These are phyloP conservation scores for Apotomis turbidana DNA, from an alignment of 2,888 invertebrate genomes.

Conservation along the genomic window DNA sequence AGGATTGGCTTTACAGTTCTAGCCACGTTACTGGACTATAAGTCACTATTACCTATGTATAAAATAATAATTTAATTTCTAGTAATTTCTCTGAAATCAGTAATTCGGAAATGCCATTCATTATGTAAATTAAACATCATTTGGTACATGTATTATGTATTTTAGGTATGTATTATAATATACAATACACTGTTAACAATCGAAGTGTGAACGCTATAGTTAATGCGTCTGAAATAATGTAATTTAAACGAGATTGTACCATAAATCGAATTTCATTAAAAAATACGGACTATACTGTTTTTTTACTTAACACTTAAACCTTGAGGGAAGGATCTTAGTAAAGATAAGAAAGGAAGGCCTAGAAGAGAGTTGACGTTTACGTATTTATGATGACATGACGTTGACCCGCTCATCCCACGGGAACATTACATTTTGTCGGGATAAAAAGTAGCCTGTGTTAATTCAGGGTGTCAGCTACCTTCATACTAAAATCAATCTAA, in stretches of 20 bases:
- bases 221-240: slow-evolving; percentile 66
- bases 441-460: too few species aligned
- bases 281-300: slow-evolving; percentile 55
- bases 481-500: too few species aligned
- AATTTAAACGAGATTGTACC: slow-evolving; percentile 72
- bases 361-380: too few species aligned
- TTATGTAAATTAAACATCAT: slow-evolving; percentile 32
- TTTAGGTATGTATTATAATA: slow-evolving; percentile 37
- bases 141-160: slow-evolving; percentile 28
- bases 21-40: slow-evolving; percentile 21
- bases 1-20: not conserved
- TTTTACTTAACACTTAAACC: slow-evolving; percentile 15
- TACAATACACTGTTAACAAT: slow-evolving; percentile 45
- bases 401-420: too few species aligned
- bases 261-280: slow-evolving; percentile 80
- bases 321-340: too few species aligned
- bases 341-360: too few species aligned
- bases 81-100: slow-evolving; percentile 23
- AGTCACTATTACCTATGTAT: slow-evolving; percentile 19
- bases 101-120: slow-evolving; percentile 30
- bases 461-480: too few species aligned
- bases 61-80: slow-evolving; percentile 19
- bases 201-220: slow-evolving; percentile 52
- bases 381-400: too few species aligned
- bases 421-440: too few species aligned